These are phyloP conservation scores for Argya squamiceps DNA, from an alignment of 2,797 vertebrate species.

Conservation along the genomic window DNA sequence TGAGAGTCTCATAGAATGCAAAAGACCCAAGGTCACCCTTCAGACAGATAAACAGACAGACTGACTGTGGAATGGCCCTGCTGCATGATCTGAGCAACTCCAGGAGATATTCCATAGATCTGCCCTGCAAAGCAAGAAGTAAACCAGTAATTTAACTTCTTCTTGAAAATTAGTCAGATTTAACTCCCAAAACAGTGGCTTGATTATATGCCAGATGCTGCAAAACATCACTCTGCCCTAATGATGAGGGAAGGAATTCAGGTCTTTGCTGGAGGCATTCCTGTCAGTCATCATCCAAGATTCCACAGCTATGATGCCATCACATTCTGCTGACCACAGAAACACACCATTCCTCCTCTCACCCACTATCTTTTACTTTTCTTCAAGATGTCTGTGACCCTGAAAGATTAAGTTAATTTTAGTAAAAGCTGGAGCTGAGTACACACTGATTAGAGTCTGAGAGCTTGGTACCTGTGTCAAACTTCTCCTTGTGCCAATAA, in stretches of 20 bases:
- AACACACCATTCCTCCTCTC: background rate
- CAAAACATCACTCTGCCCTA: slow-evolving; percentile 8
- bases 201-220: slow-evolving; percentile 11
- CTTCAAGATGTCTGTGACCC: background rate
- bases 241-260: background rate
- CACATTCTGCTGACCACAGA: slow-evolving; percentile 1
- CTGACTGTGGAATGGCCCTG: background rate
- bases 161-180: background rate
- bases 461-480: background rate
- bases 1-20: background rate
- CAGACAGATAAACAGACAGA: background rate
- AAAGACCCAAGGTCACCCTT: background rate
- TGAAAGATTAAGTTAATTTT: background rate
- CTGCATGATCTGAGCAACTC: background rate
- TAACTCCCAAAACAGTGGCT: background rate
- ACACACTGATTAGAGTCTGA: background rate
- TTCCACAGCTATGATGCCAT: slow-evolving; percentile 35
- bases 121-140: background rate
- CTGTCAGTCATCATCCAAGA: background rate
- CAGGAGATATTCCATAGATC: background rate
- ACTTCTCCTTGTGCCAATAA: background rate
- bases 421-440: background rate
- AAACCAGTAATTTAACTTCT: background rate
- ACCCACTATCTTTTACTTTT: background rate
- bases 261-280: background rate